Conservation (phyloP, 2,888 invertebrate genomes). For the Amphipoea lucens region DNA sequence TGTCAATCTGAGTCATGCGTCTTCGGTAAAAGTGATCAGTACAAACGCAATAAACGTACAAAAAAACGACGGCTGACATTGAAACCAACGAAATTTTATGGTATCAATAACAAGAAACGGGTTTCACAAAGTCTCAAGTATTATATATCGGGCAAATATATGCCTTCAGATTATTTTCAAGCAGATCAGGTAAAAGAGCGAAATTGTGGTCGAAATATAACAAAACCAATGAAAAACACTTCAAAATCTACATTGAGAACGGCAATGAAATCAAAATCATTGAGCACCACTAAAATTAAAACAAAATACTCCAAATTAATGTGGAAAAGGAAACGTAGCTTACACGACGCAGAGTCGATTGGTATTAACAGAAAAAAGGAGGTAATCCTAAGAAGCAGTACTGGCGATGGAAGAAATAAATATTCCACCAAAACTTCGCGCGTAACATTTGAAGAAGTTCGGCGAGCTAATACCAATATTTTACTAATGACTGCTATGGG, state of each 20-base stretch:
- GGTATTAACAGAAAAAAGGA: not conserved
- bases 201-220: not conserved
- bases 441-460: conserved; percentile 36
- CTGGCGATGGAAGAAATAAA: conserved; percentile 37
- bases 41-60: conserved; percentile 19
- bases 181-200: conserved; percentile 2
- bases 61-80: conserved; percentile 27
- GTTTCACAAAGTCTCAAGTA: conserved; percentile 17
- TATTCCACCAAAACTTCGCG: conserved; percentile 28
- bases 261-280: conserved; percentile 48
- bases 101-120: conserved; percentile 11
- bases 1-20: conserved; percentile 55
- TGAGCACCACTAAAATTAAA: conserved; percentile 49
- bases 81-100: conserved; percentile 26
- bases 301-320: conserved; percentile 21
- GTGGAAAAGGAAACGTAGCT: conserved; percentile 25
- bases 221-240: not conserved
- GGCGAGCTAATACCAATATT: conserved; percentile 5
- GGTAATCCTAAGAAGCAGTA: not conserved
- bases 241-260: conserved; percentile 36
- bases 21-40: conserved; percentile 5
- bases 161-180: conserved; percentile 15
- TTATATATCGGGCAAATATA: conserved; percentile 32
- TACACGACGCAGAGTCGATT: conserved; percentile 21
- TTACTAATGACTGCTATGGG: conserved; percentile 35